These are phyloP conservation scores for Opisthocomus hoazin DNA, from an alignment of 2,113 vertebrate genomes.

Conservation along the genomic window DNA sequence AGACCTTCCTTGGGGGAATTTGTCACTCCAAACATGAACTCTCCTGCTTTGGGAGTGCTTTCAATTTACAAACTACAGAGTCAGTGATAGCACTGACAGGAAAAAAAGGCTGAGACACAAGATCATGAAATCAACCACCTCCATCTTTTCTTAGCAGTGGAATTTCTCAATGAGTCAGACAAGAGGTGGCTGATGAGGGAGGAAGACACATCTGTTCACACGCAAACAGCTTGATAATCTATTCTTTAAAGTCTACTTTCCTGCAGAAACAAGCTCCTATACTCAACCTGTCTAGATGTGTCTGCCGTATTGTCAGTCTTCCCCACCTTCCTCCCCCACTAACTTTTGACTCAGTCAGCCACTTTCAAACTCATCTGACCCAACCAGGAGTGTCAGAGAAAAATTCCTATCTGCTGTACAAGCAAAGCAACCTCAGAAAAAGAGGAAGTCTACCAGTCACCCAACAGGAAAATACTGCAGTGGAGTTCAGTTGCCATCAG, in stretches of 20 bases:
- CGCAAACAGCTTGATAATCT: not conserved
- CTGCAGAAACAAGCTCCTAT: not conserved
- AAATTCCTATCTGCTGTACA: not conserved
- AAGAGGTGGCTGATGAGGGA: not conserved
- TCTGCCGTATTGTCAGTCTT: not conserved
- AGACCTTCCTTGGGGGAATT: not conserved
- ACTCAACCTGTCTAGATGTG: not conserved
- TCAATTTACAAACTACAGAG: not conserved
- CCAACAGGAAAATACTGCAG: not conserved
- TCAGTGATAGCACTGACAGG: not conserved
- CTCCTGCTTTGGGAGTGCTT: not conserved
- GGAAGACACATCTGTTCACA: not conserved
- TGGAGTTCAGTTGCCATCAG: not conserved
- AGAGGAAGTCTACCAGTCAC: not conserved
- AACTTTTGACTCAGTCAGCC: not conserved
- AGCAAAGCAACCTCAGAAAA: not conserved
- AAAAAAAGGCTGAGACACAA: not conserved
- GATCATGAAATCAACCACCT: not conserved
- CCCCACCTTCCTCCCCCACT: not conserved
- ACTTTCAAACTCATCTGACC: not conserved
- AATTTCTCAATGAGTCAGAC: constrained; percentile 16
- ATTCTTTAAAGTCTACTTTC: not conserved
- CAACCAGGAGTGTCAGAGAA: not conserved
- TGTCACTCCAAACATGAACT: not conserved
- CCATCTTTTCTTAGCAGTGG: not conserved